Evolutionary conservation across 2,888 invertebrate genomes (phyloP), one percentile per base, ranked within the genome.

Genomic region (Neoascia interrupta): DNA sequence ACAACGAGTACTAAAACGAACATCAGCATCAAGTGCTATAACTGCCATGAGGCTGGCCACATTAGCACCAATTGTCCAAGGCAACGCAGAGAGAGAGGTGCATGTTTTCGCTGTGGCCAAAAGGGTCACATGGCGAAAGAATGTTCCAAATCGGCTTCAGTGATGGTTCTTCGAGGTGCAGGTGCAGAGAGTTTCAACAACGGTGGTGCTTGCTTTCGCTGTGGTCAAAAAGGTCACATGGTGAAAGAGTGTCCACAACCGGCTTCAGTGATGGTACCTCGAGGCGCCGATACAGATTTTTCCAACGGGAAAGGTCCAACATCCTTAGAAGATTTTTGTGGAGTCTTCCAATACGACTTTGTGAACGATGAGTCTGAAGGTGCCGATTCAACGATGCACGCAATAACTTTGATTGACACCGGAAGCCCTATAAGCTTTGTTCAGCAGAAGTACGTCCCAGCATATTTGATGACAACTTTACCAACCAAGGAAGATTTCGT

Each of bases 141-240:
- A 26, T 26, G 26, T 26, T 8, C 26, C 8, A n/a, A n/a, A n/a
- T n/a, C n/a, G n/a, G n/a, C n/a, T n/a, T n/a, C n/a, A n/a, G n/a
- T n/a, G n/a, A n/a, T 26, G 8, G 26, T 26, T 4, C 26, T 26
- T 26, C 26, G 8, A 26, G 26, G 8, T 8, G 26, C 4, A 4
- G 8, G 8, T 4, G 8, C 4, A n/a, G n/a, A n/a, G n/a, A n/a
- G n/a, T n/a, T n/a, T n/a, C n/a, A n/a, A n/a, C n/a, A n/a, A n/a
- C n/a, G n/a, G n/a, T n/a, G n/a, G n/a, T n/a, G n/a, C n/a, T n/a
- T 47, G 47, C 13, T 47, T 21, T 53, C 51, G 23, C 4, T 36
- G 36, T 47, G 47, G 47, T 1, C 36, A 21, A 19, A 53, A 15
- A 15, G 47, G 28, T 4, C 26, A 26, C 26, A 26, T 8, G 5